Base-by-base conservation (phyloP, 1,140 invertebrate genomes). In the Caligus rogercresseyi region DNA sequence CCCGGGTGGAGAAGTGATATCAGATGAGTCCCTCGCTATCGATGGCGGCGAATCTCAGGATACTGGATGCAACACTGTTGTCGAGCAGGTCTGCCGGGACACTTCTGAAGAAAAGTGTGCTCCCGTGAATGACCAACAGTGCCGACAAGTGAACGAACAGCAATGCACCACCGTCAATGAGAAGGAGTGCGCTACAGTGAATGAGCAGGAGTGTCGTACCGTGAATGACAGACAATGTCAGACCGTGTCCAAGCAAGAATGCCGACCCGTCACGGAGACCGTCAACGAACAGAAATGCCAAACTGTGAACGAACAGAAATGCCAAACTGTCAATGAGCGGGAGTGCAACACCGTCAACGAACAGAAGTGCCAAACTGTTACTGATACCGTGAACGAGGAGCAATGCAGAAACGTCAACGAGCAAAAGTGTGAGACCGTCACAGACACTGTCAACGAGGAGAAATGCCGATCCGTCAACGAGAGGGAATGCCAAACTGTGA, bases 381-480 rank as follows among this genome's bases (percentile, higher is more conserved):
- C 19, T 26, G 19, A 20, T 15, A 63, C 61, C 16, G 61, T 56
- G 16, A 63, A 56, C 24, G 61, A 63, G 24, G 19, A 63, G 23
- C 15, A 63, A 25, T 63, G 61, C 31, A 25, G 13, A 21, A 63
- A 20, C 19, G 53, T 59, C 16, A 19, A 63, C 14, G 61, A 63
- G 31, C 23, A 43, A 21, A 25, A 60, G 51, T 60, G 57, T 25
- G 25, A 25, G 16, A 55, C 61, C 18, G 54, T 19, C 13, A 19
- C 16, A 15, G 23, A 19, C 55, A 57, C 55, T 7, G 55, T 26
- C 53, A 25, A 25, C 14, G 61, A 63, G 13, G 11, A 53, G 23
- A 51, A 63, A 53, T 63, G 61, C 25, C 24, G 15, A 7, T 56
- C 54, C 21, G 61, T 63, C 21, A 58, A 63, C 19, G 53, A 63